Evolutionary conservation across 2,797 vertebrate genomes (phyloP), one percentile per base, ranked within the genome.

Genomic region (Chromis chromis): DNA sequence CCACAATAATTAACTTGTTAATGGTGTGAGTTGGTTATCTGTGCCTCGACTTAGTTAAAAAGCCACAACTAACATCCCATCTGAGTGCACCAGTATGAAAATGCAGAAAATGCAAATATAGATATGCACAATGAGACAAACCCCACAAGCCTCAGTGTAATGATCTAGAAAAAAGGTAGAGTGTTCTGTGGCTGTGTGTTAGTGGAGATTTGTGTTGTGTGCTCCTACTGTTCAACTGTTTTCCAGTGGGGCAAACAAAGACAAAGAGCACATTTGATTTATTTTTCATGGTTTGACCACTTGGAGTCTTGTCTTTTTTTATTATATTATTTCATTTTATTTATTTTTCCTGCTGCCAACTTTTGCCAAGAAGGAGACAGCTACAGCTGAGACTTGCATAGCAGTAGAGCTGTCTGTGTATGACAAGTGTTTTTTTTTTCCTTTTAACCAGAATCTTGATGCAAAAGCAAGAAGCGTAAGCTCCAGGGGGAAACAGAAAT

Each of bases 1-100:
- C 61, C 49, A 74, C 72, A 63, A 77, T 90, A 91, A 89, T 89
- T 87, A 88, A 83, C 61, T 75, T 84, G 85, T 88, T 86, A 89
- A 88, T 77, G 62, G 55, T 65, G 70, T 76, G 81, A 57, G 53
- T 78, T 80, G 65, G 72, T 86, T 85, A 79, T 88, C 82, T 67
- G 66, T 31, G 62, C 42, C 39, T 24, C 3, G 5, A 68, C 74
- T 57, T 54, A 56, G 67, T 66, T 78, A 65, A 85, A 64, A 65
- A 55, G 39, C 52, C 44, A 54, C 78, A 75, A 88, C 82, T 73
- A 76, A 59, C 17, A 65, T 58, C 40, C 58, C 67, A 31, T 60
- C 75, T 73, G 67, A 85, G 60, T 52, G 48, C 55, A 77, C 64
- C 70, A 70, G 58, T 69, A 78, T 79, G 72, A 57, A 82, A 72